These are phyloP conservation scores for Palloptera scutellata DNA, from an alignment of 2,888 invertebrate genomes.

Conservation along the genomic window DNA sequence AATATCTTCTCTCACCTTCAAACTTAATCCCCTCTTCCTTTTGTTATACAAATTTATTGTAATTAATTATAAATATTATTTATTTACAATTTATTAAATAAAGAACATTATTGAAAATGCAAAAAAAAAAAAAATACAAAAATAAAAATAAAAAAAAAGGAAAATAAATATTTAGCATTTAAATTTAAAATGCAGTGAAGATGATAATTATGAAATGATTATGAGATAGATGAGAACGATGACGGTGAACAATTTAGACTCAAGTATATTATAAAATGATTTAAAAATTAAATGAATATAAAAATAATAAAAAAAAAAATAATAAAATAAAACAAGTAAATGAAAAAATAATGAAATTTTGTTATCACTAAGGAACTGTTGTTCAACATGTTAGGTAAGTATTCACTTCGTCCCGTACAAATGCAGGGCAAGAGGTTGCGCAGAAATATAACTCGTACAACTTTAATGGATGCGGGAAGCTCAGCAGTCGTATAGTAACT, in stretches of 20 bases:
- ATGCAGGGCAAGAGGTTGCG: no score
- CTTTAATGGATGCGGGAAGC: no score
- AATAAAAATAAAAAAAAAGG: constrained; percentile 16
- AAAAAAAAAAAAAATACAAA: constrained; percentile 11
- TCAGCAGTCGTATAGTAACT: no score
- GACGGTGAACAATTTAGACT: constrained; percentile 48
- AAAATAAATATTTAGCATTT: constrained; percentile 24
- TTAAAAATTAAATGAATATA: constrained; percentile 34
- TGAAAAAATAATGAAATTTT: neutral
- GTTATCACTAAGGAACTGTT: no score
- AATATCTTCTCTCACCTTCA: constrained; percentile 9
- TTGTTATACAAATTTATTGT: constrained; percentile 50
- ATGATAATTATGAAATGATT: constrained; percentile 27
- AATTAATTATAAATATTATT: constrained; percentile 47
- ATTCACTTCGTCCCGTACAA: no score
- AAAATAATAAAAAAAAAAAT: constrained; percentile 34
- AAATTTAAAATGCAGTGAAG: constrained; percentile 18
- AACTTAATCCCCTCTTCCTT: constrained; percentile 26
- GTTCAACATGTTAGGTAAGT: no score
- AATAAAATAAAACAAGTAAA: constrained; percentile 26
- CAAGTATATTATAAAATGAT: constrained; percentile 41
- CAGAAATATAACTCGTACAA: no score
- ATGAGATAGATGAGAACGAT: constrained; percentile 27
- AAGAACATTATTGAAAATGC: constrained; percentile 6
- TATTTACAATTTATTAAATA: constrained; percentile 43